Base-by-base conservation (phyloP, 2,797 vertebrate genomes). In the Schizopygopsis pylzovi region DNA sequence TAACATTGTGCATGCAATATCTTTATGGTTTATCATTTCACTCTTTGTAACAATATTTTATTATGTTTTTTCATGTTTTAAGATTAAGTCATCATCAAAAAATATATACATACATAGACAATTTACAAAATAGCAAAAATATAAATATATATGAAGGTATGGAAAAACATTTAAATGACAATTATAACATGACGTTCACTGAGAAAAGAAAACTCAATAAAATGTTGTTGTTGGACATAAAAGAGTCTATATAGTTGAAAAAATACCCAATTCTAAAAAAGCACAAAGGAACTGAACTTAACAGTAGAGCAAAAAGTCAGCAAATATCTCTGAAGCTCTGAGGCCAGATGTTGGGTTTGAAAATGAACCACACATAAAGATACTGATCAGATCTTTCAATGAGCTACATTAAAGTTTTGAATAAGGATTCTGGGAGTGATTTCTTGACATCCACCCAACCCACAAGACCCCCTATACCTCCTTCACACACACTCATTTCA, bases 401-500 rank as follows among this genome's bases (percentile, higher is more conserved):
- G 43, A 65, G 79, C 41, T 28, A 79, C 61, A 45, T 63, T 65
- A 49, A 65, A 80, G 43, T 67, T 59, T 45, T 39, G 28, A 47
- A 37, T 56, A 83, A 43, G 71, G 72, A 77, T 79, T 75, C 85
- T 85, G 81, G 71, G 84, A 84, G 72, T 82, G 68, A 86, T 76
- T 76, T 67, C 77, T 54, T 76, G 39, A 73, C 79, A 56, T 84
- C 43, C 68, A 56, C 25, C 54, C 79, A 70, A 67, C 33, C 77
- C 81, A 65, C 45, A 61, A 72, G 61, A 59, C 67, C 79, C 76
- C 59, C 76, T 86, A 47, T 39, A 67, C 13, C 18, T 56, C 68
- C 61, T 52, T 43, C 45, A 68, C 13, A 77, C 49, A 49, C 70
- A 85, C 61, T 75, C 28, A 85, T 84, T 73, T 73, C n/a, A 79